Base-by-base conservation (phyloP, 1,140 invertebrate genomes). In the Calosoma granatense region DNA sequence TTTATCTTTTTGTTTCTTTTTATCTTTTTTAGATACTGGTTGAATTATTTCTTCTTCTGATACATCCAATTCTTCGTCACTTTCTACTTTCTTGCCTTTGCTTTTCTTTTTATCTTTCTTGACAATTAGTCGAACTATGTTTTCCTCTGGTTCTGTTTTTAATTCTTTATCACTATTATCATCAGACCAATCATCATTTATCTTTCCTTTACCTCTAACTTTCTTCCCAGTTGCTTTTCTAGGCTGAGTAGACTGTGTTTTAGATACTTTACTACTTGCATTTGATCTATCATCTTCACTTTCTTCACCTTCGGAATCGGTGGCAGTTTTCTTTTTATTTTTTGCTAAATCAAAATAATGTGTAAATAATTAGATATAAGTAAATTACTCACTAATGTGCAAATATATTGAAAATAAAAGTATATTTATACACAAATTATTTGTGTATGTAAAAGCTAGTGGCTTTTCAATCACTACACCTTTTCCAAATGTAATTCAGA, bases 121-220 rank as follows among this genome's bases (percentile, higher is more conserved):
- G 3, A 60, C 56, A 1, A 63, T 59, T 43, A 67, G 64, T 56
- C 70, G 72, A 22, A 59, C 58, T 54, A 63, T 61, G 53, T 74
- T 71, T 41, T 76, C 72, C 54, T 71, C 66, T 3, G 71, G 70
- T 36, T 63, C 56, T 14, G 36, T 52, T 22, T 63, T 22, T 36
- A 59, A 54, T 30, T 68, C 68, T 36, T 71, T 63, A 54, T 74
- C 71, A 15, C 58, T 61, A 22, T 72, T 73, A 58, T 74, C 72
- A 65, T 75, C 76, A 22, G 74, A 75, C 74, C 74, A 77, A 58
- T 76, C 72, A 65, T 76, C 74, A 67, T 71, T 69, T 61, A 76
- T 77, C 53, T 76, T 77, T 22, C 69, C 70, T 71, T 75, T 76
- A 19, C 71, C 74, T 75, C 51, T 60, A 74, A 73, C 73, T 64